A percentile compares a stretch with the other conserved stretches of the same genome.
Conservation (phyloP, 2,888 invertebrate genomes). For the Orthosia incerta region DNA sequence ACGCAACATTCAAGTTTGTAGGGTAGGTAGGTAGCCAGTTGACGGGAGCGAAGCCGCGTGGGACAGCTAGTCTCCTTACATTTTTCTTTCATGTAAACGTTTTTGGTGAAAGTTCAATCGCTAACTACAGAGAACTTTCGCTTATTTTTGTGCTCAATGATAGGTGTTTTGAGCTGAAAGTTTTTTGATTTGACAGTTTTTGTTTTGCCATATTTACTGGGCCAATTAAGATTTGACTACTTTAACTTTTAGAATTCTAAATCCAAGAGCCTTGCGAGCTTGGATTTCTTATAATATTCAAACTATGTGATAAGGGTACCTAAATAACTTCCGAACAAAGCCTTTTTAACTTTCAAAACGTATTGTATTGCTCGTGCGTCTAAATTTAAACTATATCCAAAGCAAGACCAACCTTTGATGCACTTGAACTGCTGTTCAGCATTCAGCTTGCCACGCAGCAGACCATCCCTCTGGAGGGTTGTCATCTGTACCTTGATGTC, state of each 20-base stretch:
- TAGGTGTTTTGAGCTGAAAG: neutral
- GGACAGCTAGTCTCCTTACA: too few relatives aligned
- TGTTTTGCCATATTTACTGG: neutral
- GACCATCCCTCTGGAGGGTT: constrained; percentile 93
- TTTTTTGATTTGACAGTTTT: neutral
- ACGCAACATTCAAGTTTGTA: too few relatives aligned
- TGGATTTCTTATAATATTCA: too few relatives aligned
- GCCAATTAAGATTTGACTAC: neutral
- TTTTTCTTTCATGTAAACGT: neutral
- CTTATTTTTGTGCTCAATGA: neutral
- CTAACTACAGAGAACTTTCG: neutral
- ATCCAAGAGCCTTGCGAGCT: neutral
- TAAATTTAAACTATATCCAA: neutral
- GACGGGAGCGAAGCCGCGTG: too few relatives aligned
- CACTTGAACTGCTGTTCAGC: constrained; percentile 94
- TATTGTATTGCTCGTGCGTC: neutral
- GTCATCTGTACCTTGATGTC: constrained; percentile 94
- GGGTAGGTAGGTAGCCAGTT: too few relatives aligned
- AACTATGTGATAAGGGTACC: neutral
- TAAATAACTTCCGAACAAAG: neutral
- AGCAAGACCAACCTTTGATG: constrained; percentile 92
- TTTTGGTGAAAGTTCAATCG: neutral
- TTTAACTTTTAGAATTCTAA: neutral
- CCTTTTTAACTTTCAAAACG: neutral
- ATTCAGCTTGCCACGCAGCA: constrained; percentile 94